Evolutionary conservation across 2,113 vertebrate genomes (phyloP).

Genomic region (Poeciliopsis turrubarensis): DNA sequence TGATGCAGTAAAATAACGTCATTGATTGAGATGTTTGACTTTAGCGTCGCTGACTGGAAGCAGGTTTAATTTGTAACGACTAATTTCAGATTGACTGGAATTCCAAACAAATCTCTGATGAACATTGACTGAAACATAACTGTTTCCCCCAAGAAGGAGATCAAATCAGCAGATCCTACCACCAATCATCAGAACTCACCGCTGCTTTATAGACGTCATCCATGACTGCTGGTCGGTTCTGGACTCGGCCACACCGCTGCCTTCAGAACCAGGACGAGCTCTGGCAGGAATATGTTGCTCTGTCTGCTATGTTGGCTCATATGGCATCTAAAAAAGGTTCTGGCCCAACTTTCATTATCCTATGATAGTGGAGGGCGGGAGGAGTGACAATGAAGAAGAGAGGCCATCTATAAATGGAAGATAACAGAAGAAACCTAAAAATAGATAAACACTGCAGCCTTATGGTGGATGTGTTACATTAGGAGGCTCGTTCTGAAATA

Average conservation of each 20-base stretch:
- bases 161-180: background rate
- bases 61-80: background rate
- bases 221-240: constrained; percentile 69
- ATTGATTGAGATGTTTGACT: background rate
- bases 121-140: background rate
- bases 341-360: constrained; percentile 62
- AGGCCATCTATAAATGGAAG: constrained; percentile 65
- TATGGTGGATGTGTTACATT: constrained; percentile 5
- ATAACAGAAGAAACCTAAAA: constrained; percentile 59
- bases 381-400: constrained; percentile 45
- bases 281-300: constrained; percentile 49
- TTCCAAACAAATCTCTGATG: background rate
- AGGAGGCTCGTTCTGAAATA: background rate
- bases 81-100: background rate
- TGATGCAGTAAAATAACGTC: background rate
- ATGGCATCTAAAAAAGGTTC: constrained; percentile 64
- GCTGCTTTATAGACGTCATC: constrained; percentile 86
- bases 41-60: background rate
- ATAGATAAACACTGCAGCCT: constrained; percentile 38
- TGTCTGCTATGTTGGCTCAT: constrained; percentile 64
- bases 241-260: constrained; percentile 41
- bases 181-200: constrained; percentile 70
- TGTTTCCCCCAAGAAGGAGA: background rate
- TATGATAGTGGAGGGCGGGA: constrained; percentile 51
- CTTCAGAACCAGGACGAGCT: constrained; percentile 61